Conservation (phyloP, 2,113 vertebrate genomes). For the Zosterops japonicus region DNA sequence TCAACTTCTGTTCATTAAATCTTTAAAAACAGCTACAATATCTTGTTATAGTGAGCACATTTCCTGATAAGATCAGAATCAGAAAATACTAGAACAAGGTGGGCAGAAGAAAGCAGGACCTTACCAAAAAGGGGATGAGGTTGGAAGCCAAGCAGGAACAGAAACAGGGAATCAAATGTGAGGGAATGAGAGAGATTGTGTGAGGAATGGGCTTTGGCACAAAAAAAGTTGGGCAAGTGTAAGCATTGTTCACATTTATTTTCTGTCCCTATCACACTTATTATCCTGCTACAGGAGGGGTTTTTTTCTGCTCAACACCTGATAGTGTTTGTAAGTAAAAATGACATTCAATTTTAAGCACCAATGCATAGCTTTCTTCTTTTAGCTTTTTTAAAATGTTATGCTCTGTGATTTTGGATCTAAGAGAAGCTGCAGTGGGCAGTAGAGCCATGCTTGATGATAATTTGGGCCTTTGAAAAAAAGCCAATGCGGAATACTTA, state of each 20-base stretch:
- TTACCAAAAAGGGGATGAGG: neutral
- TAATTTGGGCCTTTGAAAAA: neutral
- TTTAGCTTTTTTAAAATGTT: neutral
- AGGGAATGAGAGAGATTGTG: neutral
- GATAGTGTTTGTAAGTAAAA: conserved; percentile 50
- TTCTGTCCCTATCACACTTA: neutral
- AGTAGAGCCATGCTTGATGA: neutral
- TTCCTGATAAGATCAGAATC: neutral
- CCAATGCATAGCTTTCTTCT: neutral
- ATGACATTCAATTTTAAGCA: conserved; percentile 66
- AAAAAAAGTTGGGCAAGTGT: neutral
- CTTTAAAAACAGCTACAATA: neutral
- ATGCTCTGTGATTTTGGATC: conserved; percentile 2
- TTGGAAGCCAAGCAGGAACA: neutral
- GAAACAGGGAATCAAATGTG: neutral
- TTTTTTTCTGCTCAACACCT: neutral
- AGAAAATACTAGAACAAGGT: neutral
- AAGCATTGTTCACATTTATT: neutral
- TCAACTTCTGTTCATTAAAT: neutral
- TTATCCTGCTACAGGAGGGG: neutral
- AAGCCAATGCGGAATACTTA: neutral
- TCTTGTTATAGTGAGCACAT: neutral
- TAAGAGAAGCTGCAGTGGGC: neutral
- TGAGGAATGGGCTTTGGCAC: neutral
- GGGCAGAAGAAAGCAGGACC: neutral